Conservation (phyloP, 2,113 vertebrate species). For the Coregonus clupeaformis region DNA sequence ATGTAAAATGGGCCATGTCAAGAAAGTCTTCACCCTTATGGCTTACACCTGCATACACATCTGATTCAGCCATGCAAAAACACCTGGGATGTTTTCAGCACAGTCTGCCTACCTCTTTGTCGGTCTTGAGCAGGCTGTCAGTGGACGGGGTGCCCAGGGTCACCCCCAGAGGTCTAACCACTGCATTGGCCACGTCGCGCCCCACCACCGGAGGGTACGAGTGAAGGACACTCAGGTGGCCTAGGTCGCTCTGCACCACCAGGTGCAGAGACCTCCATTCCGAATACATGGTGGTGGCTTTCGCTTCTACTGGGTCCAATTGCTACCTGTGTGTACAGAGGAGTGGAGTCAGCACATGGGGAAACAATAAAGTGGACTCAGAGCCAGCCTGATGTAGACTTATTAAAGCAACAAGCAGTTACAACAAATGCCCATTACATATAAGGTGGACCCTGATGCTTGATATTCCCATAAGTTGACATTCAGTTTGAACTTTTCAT, state of each 20-base stretch:
- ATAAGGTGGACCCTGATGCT: too few relatives aligned
- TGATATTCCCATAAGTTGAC: too few relatives aligned
- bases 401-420: too few relatives aligned
- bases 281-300: constrained; percentile 45
- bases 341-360: neutral
- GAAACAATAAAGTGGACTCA: neutral
- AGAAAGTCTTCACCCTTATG: too few relatives aligned
- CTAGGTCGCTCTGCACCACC: constrained; percentile 80
- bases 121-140: constrained; percentile 85
- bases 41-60: too few relatives aligned
- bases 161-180: constrained; percentile 86
- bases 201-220: constrained; percentile 87
- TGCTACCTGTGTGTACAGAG: constrained; percentile 1
- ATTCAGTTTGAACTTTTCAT: too few relatives aligned
- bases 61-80: too few relatives aligned
- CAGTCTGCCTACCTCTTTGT: constrained; percentile 81
- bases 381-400: neutral
- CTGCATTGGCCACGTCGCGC: constrained; percentile 86
- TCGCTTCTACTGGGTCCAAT: constrained; percentile 30
- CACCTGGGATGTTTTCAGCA: neutral
- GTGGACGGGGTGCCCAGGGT: constrained; percentile 68
- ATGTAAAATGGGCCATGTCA: too few relatives aligned
- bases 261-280: constrained; percentile 56
- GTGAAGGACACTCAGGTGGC: constrained; percentile 88
- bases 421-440: neutral